A percentile compares a stretch with the other conserved stretches of the same genome.
Conservation (phyloP, 2,113 vertebrate genomes). For the Chamaetylas fuelleborni region DNA sequence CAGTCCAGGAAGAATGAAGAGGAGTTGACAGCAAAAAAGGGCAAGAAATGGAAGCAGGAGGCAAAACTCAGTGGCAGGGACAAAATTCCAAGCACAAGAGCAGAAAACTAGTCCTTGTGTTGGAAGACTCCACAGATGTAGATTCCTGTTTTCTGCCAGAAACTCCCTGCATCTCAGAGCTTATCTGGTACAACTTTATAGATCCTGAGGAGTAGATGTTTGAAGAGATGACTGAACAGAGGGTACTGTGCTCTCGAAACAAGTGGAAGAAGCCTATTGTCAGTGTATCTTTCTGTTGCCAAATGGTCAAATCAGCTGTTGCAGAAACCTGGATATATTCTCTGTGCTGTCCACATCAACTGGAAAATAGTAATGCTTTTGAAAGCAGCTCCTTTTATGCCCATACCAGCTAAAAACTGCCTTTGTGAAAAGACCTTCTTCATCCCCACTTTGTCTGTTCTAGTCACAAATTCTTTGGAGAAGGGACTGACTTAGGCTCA, state of each 20-base stretch:
- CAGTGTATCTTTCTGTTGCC: not conserved
- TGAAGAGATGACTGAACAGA: not conserved
- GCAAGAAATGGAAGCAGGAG: not conserved
- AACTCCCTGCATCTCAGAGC: not conserved
- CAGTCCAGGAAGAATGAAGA: not conserved
- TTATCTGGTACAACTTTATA: not conserved
- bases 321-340: not conserved
- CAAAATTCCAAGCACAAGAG: not conserved
- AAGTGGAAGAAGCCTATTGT: not conserved
- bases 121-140: not conserved
- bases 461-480: not conserved
- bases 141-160: not conserved
- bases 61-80: not conserved
- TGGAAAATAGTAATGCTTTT: not conserved
- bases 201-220: not conserved
- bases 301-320: not conserved
- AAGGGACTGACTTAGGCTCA: not conserved
- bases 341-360: not conserved
- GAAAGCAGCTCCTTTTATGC: not conserved
- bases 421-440: not conserved
- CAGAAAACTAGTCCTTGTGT: not conserved
- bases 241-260: not conserved
- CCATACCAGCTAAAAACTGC: not conserved
- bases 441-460: not conserved
- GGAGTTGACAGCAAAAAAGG: not conserved